phyloP scores from a whole-genome alignment of 2,113 vertebrate genomes.

The Grus americana region DNA sequence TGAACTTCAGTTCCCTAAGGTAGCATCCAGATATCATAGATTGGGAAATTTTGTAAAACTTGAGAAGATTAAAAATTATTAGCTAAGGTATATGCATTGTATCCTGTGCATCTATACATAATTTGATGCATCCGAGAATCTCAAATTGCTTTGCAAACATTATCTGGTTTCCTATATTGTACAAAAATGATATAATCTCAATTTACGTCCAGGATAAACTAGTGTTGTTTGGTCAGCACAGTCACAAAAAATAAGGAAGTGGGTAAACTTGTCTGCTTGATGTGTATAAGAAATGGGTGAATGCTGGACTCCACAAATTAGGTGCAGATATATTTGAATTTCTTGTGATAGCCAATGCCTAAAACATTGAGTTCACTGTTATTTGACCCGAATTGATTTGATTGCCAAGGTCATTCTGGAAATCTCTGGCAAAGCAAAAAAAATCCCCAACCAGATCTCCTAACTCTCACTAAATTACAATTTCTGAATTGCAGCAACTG shows the following conservation, averaged over 20 bases:
- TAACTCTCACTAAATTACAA: neutral
- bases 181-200: neutral
- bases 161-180: neutral
- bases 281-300: neutral
- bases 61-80: neutral
- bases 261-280: neutral
- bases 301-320: neutral
- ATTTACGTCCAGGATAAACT: neutral
- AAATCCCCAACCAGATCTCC: neutral
- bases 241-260: neutral
- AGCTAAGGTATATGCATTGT: neutral
- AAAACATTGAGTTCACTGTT: neutral
- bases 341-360: neutral
- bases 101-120: neutral
- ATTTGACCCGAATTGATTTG: neutral
- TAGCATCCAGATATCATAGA: neutral
- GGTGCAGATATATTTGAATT: neutral
- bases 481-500: neutral
- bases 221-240: neutral
- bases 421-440: neutral
- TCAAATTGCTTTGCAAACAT: neutral
- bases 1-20: neutral
- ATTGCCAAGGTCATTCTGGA: neutral
- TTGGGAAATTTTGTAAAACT: neutral
- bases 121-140: neutral